These are phyloP conservation scores for Ophraella communa DNA, from an alignment of 2,888 invertebrate genomes.

Conservation along the genomic window DNA sequence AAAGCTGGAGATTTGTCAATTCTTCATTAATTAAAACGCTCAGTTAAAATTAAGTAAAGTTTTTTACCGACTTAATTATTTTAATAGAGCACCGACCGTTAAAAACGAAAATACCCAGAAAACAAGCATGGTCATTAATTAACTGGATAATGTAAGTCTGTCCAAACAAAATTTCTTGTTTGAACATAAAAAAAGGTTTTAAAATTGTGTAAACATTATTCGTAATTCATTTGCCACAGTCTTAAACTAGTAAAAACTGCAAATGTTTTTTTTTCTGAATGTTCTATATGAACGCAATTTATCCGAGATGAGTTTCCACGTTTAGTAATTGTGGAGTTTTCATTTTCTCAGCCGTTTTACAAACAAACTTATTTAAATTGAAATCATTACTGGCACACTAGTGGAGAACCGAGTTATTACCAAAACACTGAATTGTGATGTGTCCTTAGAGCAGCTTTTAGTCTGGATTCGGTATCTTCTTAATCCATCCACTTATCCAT, in stretches of 20 bases:
- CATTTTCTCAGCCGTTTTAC: too few species aligned
- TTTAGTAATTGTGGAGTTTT: neutral
- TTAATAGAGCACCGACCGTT: conserved; percentile 28
- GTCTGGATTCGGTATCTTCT: too few species aligned
- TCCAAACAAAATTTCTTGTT: conserved; percentile 35
- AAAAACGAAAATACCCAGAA: conserved; percentile 39
- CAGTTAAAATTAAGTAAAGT: conserved; percentile 29
- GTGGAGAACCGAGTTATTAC: too few species aligned
- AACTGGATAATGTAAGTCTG: conserved; percentile 40
- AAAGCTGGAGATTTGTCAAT: conserved; percentile 28
- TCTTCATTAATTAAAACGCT: conserved; percentile 39
- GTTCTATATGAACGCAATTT: neutral
- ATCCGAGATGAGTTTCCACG: neutral
- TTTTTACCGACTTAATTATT: conserved; percentile 35
- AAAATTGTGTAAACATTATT: conserved; percentile 4
- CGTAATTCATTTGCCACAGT: neutral
- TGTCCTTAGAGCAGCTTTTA: too few species aligned
- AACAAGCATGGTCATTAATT: conserved; percentile 42
- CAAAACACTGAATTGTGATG: too few species aligned
- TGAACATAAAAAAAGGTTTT: conserved; percentile 16
- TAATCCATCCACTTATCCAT: too few species aligned
- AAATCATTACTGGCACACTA: too few species aligned
- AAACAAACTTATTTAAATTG: too few species aligned
- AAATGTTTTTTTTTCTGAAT: neutral
- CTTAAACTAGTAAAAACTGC: neutral